These are phyloP conservation scores for Phortica magna DNA, from an alignment of 2,888 invertebrate genomes.

Conservation along the genomic window DNA sequence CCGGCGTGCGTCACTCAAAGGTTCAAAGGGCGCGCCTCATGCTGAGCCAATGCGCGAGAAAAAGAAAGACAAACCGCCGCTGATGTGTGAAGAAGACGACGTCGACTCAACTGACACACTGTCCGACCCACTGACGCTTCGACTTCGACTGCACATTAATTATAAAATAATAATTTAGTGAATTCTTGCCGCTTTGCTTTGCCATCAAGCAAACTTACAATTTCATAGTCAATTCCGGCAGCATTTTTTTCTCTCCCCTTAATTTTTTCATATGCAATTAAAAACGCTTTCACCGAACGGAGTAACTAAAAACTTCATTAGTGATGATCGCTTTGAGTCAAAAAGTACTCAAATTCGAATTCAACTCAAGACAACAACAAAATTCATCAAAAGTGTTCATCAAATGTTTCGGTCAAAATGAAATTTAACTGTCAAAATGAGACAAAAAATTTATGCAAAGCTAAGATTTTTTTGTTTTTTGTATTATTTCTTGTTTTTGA, in stretches of 20 bases:
- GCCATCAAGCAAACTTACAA: background rate
- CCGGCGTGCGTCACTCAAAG: background rate
- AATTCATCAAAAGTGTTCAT: background rate
- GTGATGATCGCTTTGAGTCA: too few relatives aligned
- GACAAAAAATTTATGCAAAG: background rate
- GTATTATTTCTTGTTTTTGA: background rate
- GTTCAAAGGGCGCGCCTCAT: slow-evolving; percentile 3
- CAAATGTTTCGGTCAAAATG: background rate
- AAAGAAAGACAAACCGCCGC: background rate
- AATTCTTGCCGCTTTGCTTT: background rate
- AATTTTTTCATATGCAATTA: background rate
- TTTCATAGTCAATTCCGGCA: slow-evolving; percentile 24
- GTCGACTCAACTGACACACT: background rate
- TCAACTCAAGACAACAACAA: background rate
- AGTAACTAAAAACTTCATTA: background rate
- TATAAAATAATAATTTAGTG: slow-evolving; percentile 25
- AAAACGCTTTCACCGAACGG: slow-evolving; percentile 22
- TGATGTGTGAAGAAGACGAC: slow-evolving; percentile 8
- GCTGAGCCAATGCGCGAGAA: slow-evolving; percentile 2
- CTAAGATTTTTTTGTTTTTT: background rate
- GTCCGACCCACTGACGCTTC: background rate
- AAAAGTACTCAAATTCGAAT: background rate
- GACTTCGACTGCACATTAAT: slow-evolving; percentile 10
- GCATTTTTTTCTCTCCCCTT: background rate
- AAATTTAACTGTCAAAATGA: background rate